Conservation (phyloP, 1,140 invertebrate species). For the Sarcophaga peregrina region DNA sequence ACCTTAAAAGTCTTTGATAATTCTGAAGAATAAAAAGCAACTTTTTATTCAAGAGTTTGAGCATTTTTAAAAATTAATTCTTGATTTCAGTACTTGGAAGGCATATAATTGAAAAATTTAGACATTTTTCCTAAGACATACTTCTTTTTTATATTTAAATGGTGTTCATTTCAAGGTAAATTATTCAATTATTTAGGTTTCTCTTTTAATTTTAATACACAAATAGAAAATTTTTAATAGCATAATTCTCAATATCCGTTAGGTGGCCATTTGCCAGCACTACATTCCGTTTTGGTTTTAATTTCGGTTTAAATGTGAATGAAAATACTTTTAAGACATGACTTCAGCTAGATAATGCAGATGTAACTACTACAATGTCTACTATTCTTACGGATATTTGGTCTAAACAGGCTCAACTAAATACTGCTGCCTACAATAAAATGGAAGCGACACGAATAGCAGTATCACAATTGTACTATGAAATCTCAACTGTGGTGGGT, state of each 20-base stretch:
- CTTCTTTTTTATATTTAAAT: background rate
- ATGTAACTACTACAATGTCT: background rate
- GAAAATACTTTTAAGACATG: constrained; percentile 19
- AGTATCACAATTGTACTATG: constrained; percentile 47
- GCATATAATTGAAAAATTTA: background rate
- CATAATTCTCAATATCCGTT: background rate
- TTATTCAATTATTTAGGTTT: too few species aligned
- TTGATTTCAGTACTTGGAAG: background rate
- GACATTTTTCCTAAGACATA: background rate
- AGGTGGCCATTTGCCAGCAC: constrained; percentile 27
- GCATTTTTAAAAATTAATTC: background rate
- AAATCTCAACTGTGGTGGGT: constrained; percentile 53
- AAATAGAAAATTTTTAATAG: too few species aligned
- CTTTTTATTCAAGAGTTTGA: background rate
- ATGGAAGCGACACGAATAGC: constrained; percentile 15
- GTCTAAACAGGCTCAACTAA: constrained; percentile 18
- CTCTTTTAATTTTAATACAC: too few species aligned
- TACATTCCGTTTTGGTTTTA: constrained; percentile 35
- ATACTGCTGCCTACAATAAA: constrained; percentile 11
- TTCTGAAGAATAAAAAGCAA: background rate
- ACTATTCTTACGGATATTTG: constrained; percentile 24
- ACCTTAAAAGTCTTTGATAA: background rate
- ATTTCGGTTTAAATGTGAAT: constrained; percentile 34
- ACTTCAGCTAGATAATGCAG: constrained; percentile 4
- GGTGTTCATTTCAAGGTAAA: background rate